Evolutionary conservation across 2,113 vertebrate species (phyloP), one percentile per base, ranked within the genome.

Genomic region (Trichomycterus rosablanca): DNA sequence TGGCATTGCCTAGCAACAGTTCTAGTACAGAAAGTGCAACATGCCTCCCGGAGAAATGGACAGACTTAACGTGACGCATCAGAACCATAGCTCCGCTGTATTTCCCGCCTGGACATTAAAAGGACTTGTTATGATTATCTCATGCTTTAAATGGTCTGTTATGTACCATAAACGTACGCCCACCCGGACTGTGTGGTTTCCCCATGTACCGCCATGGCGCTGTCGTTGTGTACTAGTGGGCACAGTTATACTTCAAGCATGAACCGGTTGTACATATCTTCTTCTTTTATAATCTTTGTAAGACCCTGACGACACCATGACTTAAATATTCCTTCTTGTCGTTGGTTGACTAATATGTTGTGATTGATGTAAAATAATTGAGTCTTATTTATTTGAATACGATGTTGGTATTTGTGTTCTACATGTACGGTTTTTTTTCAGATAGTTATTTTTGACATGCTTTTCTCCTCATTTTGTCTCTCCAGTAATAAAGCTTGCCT

Each of bases 201-300:
- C 37, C 56, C 74, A 76, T 68, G 65, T 68, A 79, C 74, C 71
- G 73, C 78, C 74, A 83, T 76, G 81, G 80, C 71, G 74, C 83
- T 83, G 81, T 74, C 77, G 74, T 83, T 78, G 79, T 87, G 80
- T 83, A 76, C 76, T 79, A 71, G 76, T 82, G 81, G 78, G 78
- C 81, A 75, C 80, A 79, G 80, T 80, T 80, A 71, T 74, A 82
- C 75, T 78, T 77, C 77, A 84, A 80, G 86, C 86, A 87, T 87
- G 79, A 58, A 71, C 84, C 76, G 72, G 78, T 77, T 87, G 84
- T 89, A 87, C 72, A 86, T 84, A 83, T 84, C 5, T 30, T 4
- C 63, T 62, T 83, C 79, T 89, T 89, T 88, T 89, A 77, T 85
- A 85, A 81, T 80, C 76, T 82, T 78, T 83, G 81, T 79, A 79